Conservation (phyloP, 2,113 vertebrate genomes). For the Sminthopsis crassicaudata region DNA sequence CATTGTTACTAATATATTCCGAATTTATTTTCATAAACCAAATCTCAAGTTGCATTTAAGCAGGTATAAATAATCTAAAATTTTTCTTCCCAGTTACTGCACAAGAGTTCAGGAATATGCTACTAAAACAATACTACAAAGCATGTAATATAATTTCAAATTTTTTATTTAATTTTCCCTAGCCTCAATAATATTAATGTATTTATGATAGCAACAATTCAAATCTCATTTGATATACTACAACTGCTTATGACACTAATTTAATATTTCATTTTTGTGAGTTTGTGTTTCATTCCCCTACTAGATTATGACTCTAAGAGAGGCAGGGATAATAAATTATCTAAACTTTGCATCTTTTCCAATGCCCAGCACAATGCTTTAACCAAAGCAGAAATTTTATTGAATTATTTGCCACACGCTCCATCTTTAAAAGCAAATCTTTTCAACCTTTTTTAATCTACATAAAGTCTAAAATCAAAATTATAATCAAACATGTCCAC, state of each 20-base stretch:
- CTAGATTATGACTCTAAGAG: too few relatives aligned
- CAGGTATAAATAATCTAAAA: not conserved
- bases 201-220: not conserved
- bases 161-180: constrained; percentile 12
- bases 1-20: not conserved
- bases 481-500: not conserved
- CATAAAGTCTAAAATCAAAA: not conserved
- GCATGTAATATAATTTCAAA: not conserved
- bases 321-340: not conserved
- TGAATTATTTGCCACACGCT: not conserved
- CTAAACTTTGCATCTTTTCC: not conserved
- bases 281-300: too few relatives aligned
- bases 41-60: not conserved
- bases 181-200: not conserved
- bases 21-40: not conserved
- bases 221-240: not conserved
- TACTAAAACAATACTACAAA: not conserved
- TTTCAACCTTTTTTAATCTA: not conserved
- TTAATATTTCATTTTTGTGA: not conserved
- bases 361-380: not conserved
- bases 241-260: not conserved
- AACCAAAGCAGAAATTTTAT: not conserved
- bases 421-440: not conserved
- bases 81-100: too few relatives aligned
- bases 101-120: not conserved